phyloP scores from a whole-genome alignment of 2,888 invertebrate species.

The Dryococelus australis region DNA sequence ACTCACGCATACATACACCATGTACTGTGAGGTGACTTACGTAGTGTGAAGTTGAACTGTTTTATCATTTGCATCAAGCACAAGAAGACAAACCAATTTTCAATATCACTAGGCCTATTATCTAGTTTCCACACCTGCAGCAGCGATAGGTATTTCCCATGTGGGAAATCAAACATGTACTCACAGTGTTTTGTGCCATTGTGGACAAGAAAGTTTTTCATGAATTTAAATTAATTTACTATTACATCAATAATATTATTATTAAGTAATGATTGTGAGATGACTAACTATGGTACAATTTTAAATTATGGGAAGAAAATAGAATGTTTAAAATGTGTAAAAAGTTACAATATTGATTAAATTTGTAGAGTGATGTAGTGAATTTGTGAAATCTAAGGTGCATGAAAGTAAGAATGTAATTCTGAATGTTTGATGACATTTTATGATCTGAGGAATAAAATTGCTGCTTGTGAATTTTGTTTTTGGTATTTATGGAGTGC shows the following conservation, averaged over 20 bases:
- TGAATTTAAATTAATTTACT: slow-evolving; percentile 11
- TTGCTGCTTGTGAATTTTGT: background rate
- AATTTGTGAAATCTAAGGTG: slow-evolving; percentile 6
- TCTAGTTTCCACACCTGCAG: background rate
- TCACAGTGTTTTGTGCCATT: background rate
- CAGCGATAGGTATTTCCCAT: background rate
- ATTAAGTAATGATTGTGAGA: background rate
- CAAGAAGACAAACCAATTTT: background rate
- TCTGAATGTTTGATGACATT: slow-evolving; percentile 5
- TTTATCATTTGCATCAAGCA: slow-evolving; percentile 19
- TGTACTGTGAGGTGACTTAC: background rate
- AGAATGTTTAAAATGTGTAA: background rate
- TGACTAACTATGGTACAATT: slow-evolving; percentile 23
- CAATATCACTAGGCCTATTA: slow-evolving; percentile 17
- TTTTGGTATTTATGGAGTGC: slow-evolving; percentile 22
- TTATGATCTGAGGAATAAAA: background rate
- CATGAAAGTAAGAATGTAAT: background rate
- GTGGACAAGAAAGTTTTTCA: background rate
- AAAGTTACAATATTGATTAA: background rate
- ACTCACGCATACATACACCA: background rate
- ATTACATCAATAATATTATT: slow-evolving; percentile 3
- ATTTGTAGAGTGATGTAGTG: slow-evolving; percentile 26
- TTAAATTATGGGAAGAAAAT: background rate
- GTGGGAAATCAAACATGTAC: background rate
- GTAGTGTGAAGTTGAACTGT: background rate